Base-by-base conservation (phyloP, 2,888 invertebrate species). In the Sylvicola fuscatus region DNA sequence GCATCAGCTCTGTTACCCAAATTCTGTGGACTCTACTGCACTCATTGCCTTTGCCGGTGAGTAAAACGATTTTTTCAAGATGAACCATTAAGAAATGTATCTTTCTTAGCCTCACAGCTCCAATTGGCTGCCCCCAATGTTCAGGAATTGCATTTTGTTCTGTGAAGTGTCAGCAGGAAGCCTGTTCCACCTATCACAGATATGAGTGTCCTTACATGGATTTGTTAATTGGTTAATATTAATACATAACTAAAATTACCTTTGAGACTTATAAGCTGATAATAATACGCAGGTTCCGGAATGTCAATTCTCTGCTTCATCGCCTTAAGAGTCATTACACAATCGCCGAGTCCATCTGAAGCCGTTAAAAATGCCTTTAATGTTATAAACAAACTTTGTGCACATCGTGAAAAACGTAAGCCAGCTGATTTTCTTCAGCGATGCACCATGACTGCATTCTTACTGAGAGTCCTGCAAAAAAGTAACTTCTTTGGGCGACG, bases 301-400 rank as follows among this genome's bases (percentile, higher is more conserved):
- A 83, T 84, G 78, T 83, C 83, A 36, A 66, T 82, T 34, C 60
- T 84, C 3, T 77, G 78, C 42, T 71, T 72, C 47, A 66, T 82
- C 32, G 78, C 83, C 0, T 51, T 84, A 17, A 62, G 83, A 34
- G 72, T 82, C 58, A 65, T 82, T n/a, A 81, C 83, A 0, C 79
- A 81, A 50, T 65, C 67, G 1, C 64, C 65, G 49, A 61, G 34
- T 48, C 49, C 48, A 13, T 40, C 41, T 29, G 41, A 63, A 48
- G 53, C 64, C 44, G 47, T 53, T 52, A 39, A 62, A 50, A 46
- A 40, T 58, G 41, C 52, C 47, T 47, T 2, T 37, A 55, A 52
- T 13, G 61, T 68, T 42, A 64, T 72, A 37, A 72, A 72, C 46
- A 65, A 70, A 14, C 54, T 84, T 32, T 79, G 78, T 41, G 70